Evolutionary conservation across 2,113 vertebrate genomes (phyloP), one percentile per base, ranked within the genome.

Genomic region (Spilogale gracilis): DNA sequence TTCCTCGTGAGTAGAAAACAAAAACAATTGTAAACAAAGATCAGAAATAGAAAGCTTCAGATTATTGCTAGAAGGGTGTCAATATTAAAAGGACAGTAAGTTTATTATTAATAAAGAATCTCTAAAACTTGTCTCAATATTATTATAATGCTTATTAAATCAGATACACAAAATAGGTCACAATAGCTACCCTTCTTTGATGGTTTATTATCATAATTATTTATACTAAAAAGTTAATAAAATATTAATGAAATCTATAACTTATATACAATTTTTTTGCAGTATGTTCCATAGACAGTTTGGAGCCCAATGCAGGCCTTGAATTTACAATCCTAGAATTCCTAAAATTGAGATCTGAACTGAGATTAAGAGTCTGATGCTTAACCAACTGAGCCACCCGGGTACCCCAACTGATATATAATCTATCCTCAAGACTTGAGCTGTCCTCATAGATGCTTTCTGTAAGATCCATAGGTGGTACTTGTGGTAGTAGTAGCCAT

Each of bases 1-100:
- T 97, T 97, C 56, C 86, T 78, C 21, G 11, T 96, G 71, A 96
- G 79, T 65, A 16, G 95, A 97, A 98, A 98, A 96, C 82, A 96
- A 98, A 98, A 63, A 45, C 74, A 98, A 95, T 0, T 63, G 0
- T 67, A 97, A 97, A 94, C 1, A 97, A 97, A 98, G 95, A 89
- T 45, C 43, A 92, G 94, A 96, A 88, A 94, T 23, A 94, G 48
- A 97, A 98, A 97, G 5, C 9, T 92, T 65, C 80, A 67, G 1
- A 79, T 98, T 96, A 96, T 71, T 96, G 6, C 78, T 73, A 87
- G 5, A 3, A 94, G 25, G 27, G 0, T 6, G 2, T 92, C 13
- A 52, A 84, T 94, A 83, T 92, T 94, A 95, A 96, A 97, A 96
- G 52, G 65, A 50, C 48, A 63, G 61, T 84, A 10, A 97, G 71